Base-by-base conservation (phyloP, 2,113 vertebrate genomes). In the Aphyosemion australe region DNA sequence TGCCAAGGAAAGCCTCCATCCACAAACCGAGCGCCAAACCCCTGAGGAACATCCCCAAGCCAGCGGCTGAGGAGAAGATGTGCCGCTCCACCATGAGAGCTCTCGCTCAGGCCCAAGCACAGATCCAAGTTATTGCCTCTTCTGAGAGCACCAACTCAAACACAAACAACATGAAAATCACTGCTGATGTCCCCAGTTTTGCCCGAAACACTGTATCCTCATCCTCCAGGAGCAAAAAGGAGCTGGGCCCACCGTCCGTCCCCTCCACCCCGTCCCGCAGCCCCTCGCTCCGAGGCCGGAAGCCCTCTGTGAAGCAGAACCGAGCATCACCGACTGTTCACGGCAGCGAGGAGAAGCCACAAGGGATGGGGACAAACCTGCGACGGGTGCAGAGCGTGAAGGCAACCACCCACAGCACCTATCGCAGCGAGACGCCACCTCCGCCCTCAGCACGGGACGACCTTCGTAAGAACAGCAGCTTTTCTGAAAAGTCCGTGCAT, bases 201-300 rank as follows among this genome's bases (percentile, higher is more conserved):
- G 96, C 96, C 0, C 93, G 97, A 16, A 97, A 94, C 85, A 99
- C 97, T 0, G 92, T 98, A n/a, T 92, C 97, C 37, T 99, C 94
- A 6, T 91, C 94, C 5, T 97, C 95, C 41, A 91, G 91, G 70
- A 82, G 89, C 58, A 95, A 90, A 70, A 92, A 93, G 4, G 96
- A 97, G 39, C 55, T 90, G 0, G 60, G 68, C 0, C 34, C 80
- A 0, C 74, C 63, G 0, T 84, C 94, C 5, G 90, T 68, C 63
- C 83, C 90, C 26, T 73, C 89, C 42, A 92, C 88, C 0, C 91
- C 89, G 0, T 75, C 90, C 78, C 91, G 84, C 65, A 90, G 87
- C 57, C 73, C 91, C 1, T 66, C 90, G 1, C 74, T 95, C 21
- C 68, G 93, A 43, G 90, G 87, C 0, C 92, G 94, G 39, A 92